Conservation (phyloP, 1,140 invertebrate genomes). For the Mercenaria mercenaria region DNA sequence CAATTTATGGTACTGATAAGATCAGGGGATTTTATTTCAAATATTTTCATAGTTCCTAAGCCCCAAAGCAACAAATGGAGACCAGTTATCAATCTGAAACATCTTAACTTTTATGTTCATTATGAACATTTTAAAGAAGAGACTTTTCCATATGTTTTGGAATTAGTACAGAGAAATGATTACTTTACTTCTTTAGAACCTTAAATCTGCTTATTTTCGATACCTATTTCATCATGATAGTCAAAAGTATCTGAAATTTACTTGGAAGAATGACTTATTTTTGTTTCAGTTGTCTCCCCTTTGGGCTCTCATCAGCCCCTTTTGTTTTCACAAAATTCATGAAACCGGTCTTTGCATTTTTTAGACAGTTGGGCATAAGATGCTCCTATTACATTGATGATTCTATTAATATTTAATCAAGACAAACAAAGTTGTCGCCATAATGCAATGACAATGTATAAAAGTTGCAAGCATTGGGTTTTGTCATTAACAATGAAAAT, state of each 20-base stretch:
- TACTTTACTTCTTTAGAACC: neutral
- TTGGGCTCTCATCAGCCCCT: neutral
- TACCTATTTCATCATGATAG: neutral
- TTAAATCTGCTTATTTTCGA: neutral
- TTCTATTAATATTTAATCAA: conserved; percentile 56
- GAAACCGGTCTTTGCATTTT: conserved; percentile 54
- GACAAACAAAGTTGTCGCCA: neutral
- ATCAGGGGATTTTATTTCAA: conserved; percentile 23
- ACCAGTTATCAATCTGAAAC: neutral
- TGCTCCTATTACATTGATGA: conserved; percentile 48
- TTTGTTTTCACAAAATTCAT: conserved; percentile 9
- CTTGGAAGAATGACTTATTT: neutral
- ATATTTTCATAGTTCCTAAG: conserved; percentile 44
- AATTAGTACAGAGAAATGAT: conserved; percentile 4
- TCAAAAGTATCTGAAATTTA: conserved; percentile 34
- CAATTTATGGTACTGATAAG: too few species aligned
- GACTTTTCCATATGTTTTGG: neutral
- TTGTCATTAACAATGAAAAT: conserved; percentile 47
- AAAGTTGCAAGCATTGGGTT: conserved; percentile 30
- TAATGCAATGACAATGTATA: neutral
- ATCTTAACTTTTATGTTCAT: neutral
- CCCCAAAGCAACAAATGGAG: neutral
- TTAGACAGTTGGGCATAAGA: conserved; percentile 40
- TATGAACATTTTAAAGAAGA: neutral
- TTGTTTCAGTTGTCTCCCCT: neutral